Percentiles rank a stretch among this genome's conserved stretches.
These are phyloP conservation scores for Leptinotarsa haldemani DNA, from an alignment of 2,888 invertebrate genomes.

Conservation along the genomic window DNA sequence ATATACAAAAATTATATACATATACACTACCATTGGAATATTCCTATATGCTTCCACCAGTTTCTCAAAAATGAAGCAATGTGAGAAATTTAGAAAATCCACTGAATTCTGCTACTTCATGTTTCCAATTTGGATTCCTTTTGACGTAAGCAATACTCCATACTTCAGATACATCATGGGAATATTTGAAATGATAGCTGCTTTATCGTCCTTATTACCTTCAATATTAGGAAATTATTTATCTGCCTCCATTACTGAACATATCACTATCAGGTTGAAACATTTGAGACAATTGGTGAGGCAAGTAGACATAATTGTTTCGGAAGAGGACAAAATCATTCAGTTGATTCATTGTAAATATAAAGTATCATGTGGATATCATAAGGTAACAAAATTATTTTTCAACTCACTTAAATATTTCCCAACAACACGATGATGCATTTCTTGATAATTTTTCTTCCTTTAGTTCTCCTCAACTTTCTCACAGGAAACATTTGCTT, in stretches of 20 bases:
- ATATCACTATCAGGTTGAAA: neutral
- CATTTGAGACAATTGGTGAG: neutral
- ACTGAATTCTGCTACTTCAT: neutral
- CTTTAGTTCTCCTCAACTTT: too few relatives aligned
- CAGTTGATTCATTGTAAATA: neutral
- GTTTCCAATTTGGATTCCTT: neutral
- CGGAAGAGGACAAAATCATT: neutral
- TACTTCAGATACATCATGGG: neutral
- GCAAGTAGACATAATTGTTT: neutral
- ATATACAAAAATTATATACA: neutral
- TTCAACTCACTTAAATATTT: neutral
- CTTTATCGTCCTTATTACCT: neutral
- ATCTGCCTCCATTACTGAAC: neutral
- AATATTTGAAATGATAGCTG: neutral
- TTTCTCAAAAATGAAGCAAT: neutral
- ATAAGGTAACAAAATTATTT: neutral
- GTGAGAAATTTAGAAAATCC: neutral
- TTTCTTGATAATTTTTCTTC: too few relatives aligned
- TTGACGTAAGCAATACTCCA: neutral
- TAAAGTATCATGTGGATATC: neutral
- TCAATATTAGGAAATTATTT: constrained; percentile 2
- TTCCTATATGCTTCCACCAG: neutral
- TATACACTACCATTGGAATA: neutral
- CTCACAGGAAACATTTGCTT: too few relatives aligned
- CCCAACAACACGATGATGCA: too few relatives aligned